Conservation (phyloP, 2,797 vertebrate species). For the Crenuchus spilurus region DNA sequence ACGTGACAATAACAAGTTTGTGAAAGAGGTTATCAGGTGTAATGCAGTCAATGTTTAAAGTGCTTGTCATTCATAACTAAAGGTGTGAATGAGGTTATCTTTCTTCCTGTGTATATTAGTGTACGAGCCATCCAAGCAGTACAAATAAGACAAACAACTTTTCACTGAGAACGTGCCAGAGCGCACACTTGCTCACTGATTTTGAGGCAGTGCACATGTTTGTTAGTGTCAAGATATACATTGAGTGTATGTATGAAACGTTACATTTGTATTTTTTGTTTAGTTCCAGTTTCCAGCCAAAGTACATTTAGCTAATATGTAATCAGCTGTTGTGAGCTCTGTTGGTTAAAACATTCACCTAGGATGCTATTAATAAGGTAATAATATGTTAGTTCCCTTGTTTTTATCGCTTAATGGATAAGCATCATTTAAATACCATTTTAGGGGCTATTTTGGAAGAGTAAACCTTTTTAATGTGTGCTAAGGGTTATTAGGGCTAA, state of each 20-base stretch:
- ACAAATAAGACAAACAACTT: not conserved
- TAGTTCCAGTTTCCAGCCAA: not conserved
- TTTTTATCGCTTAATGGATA: not conserved
- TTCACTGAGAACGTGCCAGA: not conserved
- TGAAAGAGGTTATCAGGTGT: slow-evolving; percentile 18
- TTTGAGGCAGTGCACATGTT: not conserved
- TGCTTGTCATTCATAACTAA: not conserved
- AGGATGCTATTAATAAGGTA: not conserved
- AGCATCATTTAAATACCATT: not conserved
- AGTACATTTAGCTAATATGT: not conserved
- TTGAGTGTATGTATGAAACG: too few species aligned
- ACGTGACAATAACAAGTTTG: slow-evolving; percentile 26
- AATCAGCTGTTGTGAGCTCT: not conserved
- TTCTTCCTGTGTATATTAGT: not conserved
- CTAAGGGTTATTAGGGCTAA: not conserved
- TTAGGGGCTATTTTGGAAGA: not conserved
- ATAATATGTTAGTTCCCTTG: not conserved
- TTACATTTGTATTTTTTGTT: not conserved
- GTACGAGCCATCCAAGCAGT: not conserved
- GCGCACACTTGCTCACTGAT: not conserved
- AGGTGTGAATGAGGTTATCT: slow-evolving; percentile 14
- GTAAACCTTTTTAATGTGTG: not conserved
- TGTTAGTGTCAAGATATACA: too few species aligned
- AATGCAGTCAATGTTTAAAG: slow-evolving; percentile 23
- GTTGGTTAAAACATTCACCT: not conserved